phyloP scores from a whole-genome alignment of 37 sponge, comb jelly and placozoan genomes.

The Cladorhizidae sp. region DNA sequence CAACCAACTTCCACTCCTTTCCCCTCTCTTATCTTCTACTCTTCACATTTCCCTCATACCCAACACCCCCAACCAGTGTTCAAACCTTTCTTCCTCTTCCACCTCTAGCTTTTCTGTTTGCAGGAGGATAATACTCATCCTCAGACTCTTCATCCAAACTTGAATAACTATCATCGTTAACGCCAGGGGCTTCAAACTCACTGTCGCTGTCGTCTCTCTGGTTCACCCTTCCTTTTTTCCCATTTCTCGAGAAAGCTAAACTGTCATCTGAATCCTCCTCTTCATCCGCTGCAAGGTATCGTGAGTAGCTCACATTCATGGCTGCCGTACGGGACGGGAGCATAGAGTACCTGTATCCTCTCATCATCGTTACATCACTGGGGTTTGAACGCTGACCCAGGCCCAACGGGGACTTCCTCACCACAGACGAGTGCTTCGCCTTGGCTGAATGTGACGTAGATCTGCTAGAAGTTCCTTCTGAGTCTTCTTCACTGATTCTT shows the following conservation, averaged over 20 bases:
- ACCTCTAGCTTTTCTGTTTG: neutral
- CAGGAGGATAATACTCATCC: neutral
- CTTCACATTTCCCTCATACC: too few relatives aligned
- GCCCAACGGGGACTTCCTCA: conserved; percentile 2
- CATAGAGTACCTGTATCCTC: conserved; percentile 5
- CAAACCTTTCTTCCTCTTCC: conserved; percentile 2
- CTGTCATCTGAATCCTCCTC: conserved; percentile 3
- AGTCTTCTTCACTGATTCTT: neutral
- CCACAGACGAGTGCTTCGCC: neutral
- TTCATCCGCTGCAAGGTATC: neutral
- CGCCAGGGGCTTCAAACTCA: conserved; percentile 39
- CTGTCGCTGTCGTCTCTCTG: conserved; percentile 26
- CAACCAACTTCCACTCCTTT: too few relatives aligned
- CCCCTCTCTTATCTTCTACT: too few relatives aligned
- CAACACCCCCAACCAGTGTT: neutral
- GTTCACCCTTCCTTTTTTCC: neutral
- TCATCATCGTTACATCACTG: conserved; percentile 4
- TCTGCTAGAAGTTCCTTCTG: neutral
- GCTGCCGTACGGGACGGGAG: conserved; percentile 10
- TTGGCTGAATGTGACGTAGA: neutral
- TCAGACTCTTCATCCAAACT: neutral
- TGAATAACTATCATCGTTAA: neutral
- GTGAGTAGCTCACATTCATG: conserved; percentile 13
- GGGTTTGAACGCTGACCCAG: neutral
- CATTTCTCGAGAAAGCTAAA: neutral